phyloP scores from a whole-genome alignment of 2,797 vertebrate species.

The Notamacropus eugenii region DNA sequence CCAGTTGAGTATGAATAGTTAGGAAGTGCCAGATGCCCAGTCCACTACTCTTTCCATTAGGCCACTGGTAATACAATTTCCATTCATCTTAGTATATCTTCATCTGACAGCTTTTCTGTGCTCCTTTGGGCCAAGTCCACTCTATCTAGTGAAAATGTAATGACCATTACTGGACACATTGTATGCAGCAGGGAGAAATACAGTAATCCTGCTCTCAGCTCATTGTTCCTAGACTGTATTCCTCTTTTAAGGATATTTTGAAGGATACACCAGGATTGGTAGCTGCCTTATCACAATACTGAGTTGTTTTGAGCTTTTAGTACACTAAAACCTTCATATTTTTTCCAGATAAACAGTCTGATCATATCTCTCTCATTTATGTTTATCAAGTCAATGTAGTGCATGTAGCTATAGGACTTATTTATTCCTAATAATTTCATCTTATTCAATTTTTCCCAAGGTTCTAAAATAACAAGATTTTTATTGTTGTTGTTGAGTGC shows the following conservation, averaged over 20 bases:
- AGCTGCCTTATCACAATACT: background rate
- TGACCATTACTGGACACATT: background rate
- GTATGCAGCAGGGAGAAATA: background rate
- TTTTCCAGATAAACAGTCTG: background rate
- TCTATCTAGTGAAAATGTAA: background rate
- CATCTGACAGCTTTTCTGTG: background rate
- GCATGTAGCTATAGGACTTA: background rate
- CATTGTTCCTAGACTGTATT: background rate
- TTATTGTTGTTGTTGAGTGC: background rate
- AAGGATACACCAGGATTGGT: background rate
- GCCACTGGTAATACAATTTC: background rate
- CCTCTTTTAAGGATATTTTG: background rate
- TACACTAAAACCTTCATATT: background rate
- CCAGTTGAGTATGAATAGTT: rapidly evolving
- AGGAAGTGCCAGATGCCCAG: background rate
- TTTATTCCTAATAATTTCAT: background rate
- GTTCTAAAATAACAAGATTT: background rate
- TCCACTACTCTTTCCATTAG: background rate
- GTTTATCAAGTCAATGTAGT: background rate
- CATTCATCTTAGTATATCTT: background rate
- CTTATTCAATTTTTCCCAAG: background rate
- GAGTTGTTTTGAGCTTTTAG: background rate
- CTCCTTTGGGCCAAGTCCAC: background rate
- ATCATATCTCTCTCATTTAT: background rate
- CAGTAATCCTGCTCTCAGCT: background rate